phyloP scores from a whole-genome alignment of 2,888 invertebrate species.

The Coenonympha arcania region DNA sequence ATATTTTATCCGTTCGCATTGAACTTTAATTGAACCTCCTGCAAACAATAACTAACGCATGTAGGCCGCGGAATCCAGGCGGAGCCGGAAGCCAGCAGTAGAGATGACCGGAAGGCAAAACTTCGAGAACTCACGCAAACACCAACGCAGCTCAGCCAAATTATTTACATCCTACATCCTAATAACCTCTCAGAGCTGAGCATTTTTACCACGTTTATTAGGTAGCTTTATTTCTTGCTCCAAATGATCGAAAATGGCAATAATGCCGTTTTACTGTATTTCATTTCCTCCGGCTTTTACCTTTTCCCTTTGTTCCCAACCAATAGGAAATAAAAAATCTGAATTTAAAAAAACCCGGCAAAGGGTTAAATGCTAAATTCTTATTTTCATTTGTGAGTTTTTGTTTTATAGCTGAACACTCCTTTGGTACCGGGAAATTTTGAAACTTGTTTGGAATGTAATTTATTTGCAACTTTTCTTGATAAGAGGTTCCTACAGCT shows the following conservation, averaged over 20 bases:
- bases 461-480: too few relatives aligned
- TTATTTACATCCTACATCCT: slow-evolving; percentile 7
- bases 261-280: too few relatives aligned
- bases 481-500: too few relatives aligned
- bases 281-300: neutral
- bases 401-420: too few relatives aligned
- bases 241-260: too few relatives aligned
- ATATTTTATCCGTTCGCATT: neutral
- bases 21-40: neutral
- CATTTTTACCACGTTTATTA: neutral
- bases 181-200: neutral
- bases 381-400: too few relatives aligned
- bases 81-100: slow-evolving; percentile 35
- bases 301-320: neutral
- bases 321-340: neutral
- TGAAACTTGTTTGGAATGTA: too few relatives aligned
- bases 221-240: too few relatives aligned
- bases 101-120: slow-evolving; percentile 61
- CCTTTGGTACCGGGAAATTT: too few relatives aligned
- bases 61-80: slow-evolving; percentile 27
- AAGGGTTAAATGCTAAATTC: too few relatives aligned
- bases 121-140: slow-evolving; percentile 48
- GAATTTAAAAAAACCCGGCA: neutral
- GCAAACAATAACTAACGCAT: slow-evolving; percentile 5
- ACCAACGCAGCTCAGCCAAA: slow-evolving; percentile 23